Evolutionary conservation across 1,140 invertebrate species (phyloP).

Genomic region (Calliopsis andreniformis): DNA sequence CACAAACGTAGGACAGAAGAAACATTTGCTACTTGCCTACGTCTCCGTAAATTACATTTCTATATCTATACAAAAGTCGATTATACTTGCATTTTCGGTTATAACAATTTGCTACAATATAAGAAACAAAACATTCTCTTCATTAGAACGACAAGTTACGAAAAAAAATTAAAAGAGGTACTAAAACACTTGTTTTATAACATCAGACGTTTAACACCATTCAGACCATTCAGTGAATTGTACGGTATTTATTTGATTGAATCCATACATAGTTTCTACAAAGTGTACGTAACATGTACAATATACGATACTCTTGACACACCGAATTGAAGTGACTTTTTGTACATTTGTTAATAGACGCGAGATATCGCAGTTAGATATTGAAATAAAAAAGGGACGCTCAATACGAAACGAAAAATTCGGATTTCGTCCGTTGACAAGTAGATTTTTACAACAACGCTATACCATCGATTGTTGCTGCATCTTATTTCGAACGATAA

Average conservation of each 20-base stretch:
- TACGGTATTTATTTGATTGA: not conserved
- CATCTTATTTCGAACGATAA: slow-evolving; percentile 9
- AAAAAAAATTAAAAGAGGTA: too few species aligned
- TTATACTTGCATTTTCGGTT: too few species aligned
- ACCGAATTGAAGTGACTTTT: slow-evolving; percentile 52
- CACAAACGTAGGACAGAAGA: too few species aligned
- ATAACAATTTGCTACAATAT: too few species aligned
- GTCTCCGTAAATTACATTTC: too few species aligned
- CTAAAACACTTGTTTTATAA: too few species aligned
- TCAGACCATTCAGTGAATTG: too few species aligned
- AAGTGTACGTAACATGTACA: not conserved
- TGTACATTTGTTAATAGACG: slow-evolving; percentile 74
- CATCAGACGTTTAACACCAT: too few species aligned
- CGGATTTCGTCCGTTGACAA: not conserved
- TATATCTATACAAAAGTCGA: too few species aligned
- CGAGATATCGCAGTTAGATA: slow-evolving; percentile 3
- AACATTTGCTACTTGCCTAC: too few species aligned
- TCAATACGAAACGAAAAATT: not conserved
- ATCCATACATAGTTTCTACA: not conserved
- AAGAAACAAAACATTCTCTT: too few species aligned
- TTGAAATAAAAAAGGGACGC: not conserved
- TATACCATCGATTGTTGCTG: not conserved
- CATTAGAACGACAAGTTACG: too few species aligned
- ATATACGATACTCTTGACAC: slow-evolving; percentile 18
- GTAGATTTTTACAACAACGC: not conserved